phyloP scores from a whole-genome alignment of 2,797 vertebrate genomes.

The Mus spretus region DNA sequence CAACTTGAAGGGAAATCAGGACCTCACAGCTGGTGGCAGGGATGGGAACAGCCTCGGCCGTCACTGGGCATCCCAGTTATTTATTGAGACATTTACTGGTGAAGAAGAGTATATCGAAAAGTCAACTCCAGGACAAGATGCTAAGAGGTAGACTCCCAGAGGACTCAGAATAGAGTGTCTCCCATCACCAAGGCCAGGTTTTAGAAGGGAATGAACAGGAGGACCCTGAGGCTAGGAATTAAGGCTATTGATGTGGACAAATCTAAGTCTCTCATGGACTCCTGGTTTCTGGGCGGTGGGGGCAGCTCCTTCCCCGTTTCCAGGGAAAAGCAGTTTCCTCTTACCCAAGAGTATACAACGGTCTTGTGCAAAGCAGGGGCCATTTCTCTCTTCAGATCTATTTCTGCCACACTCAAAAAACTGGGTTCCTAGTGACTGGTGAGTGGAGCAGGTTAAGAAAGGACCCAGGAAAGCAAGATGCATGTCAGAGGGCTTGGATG shows the following conservation, averaged over 20 bases:
- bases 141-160: neutral
- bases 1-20: neutral
- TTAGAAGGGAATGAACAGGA: neutral
- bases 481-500: neutral
- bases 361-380: neutral
- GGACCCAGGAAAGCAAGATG: neutral
- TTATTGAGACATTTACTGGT: slow-evolving; percentile 17
- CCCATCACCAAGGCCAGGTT: neutral
- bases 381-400: neutral
- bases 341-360: neutral
- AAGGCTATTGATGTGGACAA: neutral
- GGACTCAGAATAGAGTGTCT: neutral
- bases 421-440: neutral
- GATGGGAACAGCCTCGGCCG: neutral
- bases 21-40: neutral
- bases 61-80: neutral
- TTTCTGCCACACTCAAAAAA: neutral
- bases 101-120: neutral
- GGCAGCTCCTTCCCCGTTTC: neutral
- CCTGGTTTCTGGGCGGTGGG: neutral
- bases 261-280: neutral
- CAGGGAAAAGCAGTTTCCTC: slow-evolving; percentile 12
- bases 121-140: neutral
- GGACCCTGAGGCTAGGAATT: neutral
- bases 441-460: neutral